Base-by-base conservation (phyloP, 1,140 invertebrate genomes). In the Euura saliciscinereae region DNA sequence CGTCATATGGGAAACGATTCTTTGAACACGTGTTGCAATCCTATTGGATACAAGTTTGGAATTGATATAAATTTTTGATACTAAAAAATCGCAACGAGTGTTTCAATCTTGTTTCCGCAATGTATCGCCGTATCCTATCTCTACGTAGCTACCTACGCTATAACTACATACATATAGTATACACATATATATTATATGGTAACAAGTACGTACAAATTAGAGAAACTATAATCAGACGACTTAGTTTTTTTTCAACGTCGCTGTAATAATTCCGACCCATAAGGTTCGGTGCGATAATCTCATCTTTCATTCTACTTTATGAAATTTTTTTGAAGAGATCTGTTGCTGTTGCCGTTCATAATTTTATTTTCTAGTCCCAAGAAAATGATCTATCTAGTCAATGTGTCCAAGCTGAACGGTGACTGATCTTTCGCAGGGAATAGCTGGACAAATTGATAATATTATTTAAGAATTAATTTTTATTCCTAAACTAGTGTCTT, bases 91-190 rank as follows among this genome's bases (percentile, higher is more conserved):
- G 51, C 13, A 8, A 3, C 13, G 10, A n/a, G 13, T 11, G 8
- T 59, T n/a, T 8, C 6, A 59, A 8, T 28, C 28, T 28, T 28
- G 28, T 28, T 28, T 28, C 28, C 28, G 28, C 28, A 28, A 28
- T 28, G 1, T 28, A 28, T 28, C 28, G 28, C 28, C 28, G 28
- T 28, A 28, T 28, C 28, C 28, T 28, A 28, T 28, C 28, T 28
- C 66, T 64, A 7, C 28, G 66, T 64, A 28, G 28, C 28, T 28
- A 28, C 28, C 42, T 11, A 79, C 78, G 75, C 28, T 81, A 79
- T 84, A 83, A 83, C 83, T 82, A 83, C 81, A 80, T 68, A 81
- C 81, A 83, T 86, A 75, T 78, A 84, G 84, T 86, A 84, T 83
- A 85, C 86, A 84, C 83, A 83, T 85, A 84, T 77, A 79, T 80